Percentiles rank a stretch among this genome's conserved stretches.
Evolutionary conservation across 2,113 vertebrate genomes (phyloP).

Genomic region (Calidris pygmaea): DNA sequence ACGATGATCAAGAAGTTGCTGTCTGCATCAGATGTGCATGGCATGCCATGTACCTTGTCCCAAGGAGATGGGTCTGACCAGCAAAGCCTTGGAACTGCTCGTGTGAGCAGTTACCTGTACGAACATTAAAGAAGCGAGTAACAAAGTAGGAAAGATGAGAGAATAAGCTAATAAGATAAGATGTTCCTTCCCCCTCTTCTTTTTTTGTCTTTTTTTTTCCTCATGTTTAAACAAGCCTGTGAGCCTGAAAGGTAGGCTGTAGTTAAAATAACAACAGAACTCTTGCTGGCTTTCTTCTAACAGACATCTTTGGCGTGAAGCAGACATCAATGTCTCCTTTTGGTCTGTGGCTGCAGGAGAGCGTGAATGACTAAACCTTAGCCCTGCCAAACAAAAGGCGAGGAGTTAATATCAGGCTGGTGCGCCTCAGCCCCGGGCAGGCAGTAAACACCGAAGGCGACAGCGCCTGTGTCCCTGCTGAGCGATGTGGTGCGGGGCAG

Average conservation of each 20-base stretch:
- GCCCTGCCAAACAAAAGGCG: background rate
- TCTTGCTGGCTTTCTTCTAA: background rate
- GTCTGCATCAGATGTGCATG: background rate
- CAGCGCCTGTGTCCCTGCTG: background rate
- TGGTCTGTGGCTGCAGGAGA: background rate
- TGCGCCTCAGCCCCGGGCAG: background rate
- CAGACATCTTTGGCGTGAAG: background rate
- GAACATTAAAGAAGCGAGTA: background rate
- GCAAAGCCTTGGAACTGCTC: background rate
- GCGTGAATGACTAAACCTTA: background rate
- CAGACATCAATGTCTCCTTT: background rate
- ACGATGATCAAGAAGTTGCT: background rate
- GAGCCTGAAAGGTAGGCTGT: background rate
- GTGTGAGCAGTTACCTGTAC: background rate
- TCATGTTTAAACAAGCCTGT: background rate
- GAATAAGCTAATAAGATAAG: background rate
- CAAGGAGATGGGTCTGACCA: background rate
- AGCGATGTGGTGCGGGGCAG: background rate
- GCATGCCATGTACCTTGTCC: background rate
- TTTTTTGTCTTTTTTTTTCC: accelerated
- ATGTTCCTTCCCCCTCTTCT: background rate
- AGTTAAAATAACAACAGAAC: background rate
- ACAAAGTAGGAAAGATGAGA: background rate
- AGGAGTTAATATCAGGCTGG: background rate
- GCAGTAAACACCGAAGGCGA: background rate